Conservation (phyloP, 53 echinoderm and acorn worm genomes). For the Holothuria scabra region DNA sequence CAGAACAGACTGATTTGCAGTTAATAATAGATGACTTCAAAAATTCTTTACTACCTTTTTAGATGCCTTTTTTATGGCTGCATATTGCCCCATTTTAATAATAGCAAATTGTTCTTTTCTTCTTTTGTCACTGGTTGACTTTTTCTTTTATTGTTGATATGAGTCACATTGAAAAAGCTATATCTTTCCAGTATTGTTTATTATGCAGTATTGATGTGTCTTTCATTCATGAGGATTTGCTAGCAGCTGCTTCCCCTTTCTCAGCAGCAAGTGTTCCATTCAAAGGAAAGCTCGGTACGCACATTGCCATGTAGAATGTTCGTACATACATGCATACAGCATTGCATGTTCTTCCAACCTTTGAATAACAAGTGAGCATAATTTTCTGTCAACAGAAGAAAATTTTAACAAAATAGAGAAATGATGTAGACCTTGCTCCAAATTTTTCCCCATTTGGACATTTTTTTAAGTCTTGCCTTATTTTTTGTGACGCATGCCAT, state of each 20-base stretch:
- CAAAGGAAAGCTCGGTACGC: neutral
- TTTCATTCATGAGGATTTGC: neutral
- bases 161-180: too few relatives aligned
- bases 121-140: too few relatives aligned
- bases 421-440: conserved; percentile 29
- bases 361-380: neutral
- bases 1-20: too few relatives aligned
- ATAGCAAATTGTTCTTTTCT: too few relatives aligned
- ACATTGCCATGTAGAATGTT: neutral
- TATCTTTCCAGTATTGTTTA: neutral
- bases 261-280: neutral
- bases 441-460: conserved; percentile 21
- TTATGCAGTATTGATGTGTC: conserved; percentile 10
- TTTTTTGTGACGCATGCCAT: conserved; percentile 26
- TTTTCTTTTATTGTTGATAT: too few relatives aligned
- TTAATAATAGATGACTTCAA: too few relatives aligned
- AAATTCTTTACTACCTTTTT: too few relatives aligned
- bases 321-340: neutral
- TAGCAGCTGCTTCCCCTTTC: conserved; percentile 7
- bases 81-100: too few relatives aligned
- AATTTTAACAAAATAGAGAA: conserved; percentile 16
- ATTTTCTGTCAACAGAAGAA: conserved; percentile 35
- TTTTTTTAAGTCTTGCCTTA: neutral
- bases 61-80: too few relatives aligned
- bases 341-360: neutral